These are phyloP conservation scores for Siniperca chuatsi DNA, from an alignment of 2,113 vertebrate species.

Conservation along the genomic window DNA sequence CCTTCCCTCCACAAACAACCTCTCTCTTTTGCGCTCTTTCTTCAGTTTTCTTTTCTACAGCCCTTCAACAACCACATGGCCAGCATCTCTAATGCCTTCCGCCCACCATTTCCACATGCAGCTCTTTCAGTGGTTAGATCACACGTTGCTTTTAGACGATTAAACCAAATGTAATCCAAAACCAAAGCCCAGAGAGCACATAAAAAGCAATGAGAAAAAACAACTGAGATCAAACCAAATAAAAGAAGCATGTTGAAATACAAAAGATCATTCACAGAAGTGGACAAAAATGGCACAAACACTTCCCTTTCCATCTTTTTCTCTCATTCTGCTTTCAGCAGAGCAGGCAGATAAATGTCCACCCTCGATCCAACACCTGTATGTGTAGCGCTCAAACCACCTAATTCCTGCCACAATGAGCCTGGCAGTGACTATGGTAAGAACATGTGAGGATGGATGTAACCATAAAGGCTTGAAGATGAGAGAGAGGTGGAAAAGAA, in stretches of 20 bases:
- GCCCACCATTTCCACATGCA: conserved; percentile 68
- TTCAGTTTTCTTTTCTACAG: conserved; percentile 59
- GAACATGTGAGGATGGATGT: conserved; percentile 18
- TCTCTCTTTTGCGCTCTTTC: conserved; percentile 58
- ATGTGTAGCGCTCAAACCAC: background rate
- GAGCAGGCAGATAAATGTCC: conserved; percentile 20
- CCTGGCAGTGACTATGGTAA: conserved; percentile 22
- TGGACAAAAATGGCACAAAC: background rate
- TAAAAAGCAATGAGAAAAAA: conserved; percentile 33
- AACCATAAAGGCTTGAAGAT: conserved; percentile 38
- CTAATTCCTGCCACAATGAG: conserved; percentile 14
- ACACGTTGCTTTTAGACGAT: conserved; percentile 69
- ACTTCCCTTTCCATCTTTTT: conserved; percentile 10
- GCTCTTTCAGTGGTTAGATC: conserved; percentile 66
- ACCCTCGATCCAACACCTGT: conserved; percentile 16
- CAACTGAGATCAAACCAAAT: conserved; percentile 35
- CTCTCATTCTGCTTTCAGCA: conserved; percentile 8
- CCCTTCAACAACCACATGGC: conserved; percentile 41
- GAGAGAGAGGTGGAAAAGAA: conserved; percentile 23
- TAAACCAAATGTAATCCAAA: conserved; percentile 64
- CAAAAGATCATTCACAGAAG: conserved; percentile 21
- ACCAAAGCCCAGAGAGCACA: conserved; percentile 31
- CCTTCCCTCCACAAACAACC: conserved; percentile 28
- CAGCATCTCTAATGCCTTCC: conserved; percentile 62
- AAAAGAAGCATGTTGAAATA: conserved; percentile 15